A percentile compares a stretch with the other conserved stretches of the same genome.
Conservation (phyloP, 2,113 vertebrate species). For the Deroptyus accipitrinus region DNA sequence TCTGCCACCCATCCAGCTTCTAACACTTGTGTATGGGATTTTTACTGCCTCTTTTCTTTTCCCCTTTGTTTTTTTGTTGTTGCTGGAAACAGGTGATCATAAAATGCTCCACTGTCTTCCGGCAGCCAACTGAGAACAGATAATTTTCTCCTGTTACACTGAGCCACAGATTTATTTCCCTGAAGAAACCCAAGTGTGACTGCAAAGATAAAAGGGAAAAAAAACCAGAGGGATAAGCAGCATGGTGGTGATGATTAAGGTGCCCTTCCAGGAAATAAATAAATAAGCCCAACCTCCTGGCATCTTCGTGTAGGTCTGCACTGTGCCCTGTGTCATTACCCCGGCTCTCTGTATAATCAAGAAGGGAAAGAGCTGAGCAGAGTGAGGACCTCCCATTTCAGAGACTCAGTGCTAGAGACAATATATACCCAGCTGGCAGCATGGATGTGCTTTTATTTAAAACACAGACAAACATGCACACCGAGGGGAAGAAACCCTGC, state of each 20-base stretch:
- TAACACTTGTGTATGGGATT: neutral
- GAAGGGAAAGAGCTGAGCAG: neutral
- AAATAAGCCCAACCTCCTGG: neutral
- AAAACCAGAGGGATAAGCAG: neutral
- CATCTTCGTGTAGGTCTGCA: neutral
- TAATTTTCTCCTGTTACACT: neutral
- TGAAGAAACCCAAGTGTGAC: conserved; percentile 19
- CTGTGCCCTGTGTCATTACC: neutral
- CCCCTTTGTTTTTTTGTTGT: neutral
- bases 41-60: neutral
- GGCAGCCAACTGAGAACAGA: conserved; percentile 28
- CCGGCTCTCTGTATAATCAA: neutral
- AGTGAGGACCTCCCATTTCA: neutral
- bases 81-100: neutral
- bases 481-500: neutral
- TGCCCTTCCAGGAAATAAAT: conserved; percentile 28
- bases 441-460: neutral
- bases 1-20: neutral
- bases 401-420: neutral
- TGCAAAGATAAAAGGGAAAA: neutral
- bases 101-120: neutral
- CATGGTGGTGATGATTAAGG: neutral
- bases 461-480: neutral
- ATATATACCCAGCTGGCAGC: neutral
- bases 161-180: conserved; percentile 17